Evolutionary conservation across 1,140 invertebrate genomes (phyloP).

Genomic region (Philotrypesis tridentata): DNA sequence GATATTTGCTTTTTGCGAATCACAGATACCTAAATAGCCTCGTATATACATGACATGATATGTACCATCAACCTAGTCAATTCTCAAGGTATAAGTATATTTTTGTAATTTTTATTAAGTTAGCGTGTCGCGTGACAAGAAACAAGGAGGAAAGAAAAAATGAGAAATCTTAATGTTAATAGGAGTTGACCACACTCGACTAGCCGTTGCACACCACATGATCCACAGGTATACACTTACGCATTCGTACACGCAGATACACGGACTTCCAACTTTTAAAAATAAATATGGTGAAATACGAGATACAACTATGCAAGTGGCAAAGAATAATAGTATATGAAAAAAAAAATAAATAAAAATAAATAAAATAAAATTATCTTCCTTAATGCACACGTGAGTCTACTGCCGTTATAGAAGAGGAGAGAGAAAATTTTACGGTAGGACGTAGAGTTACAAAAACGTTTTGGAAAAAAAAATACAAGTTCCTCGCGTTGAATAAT

Average conservation of each 20-base stretch:
- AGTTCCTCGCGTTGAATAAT: slow-evolving; percentile 31
- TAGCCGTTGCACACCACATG: neutral
- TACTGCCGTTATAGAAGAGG: slow-evolving; percentile 12
- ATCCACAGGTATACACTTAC: too few relatives aligned
- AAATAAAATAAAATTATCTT: slow-evolving; percentile 21
- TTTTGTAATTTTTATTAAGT: neutral
- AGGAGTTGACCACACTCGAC: neutral
- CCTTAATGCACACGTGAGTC: slow-evolving; percentile 21
- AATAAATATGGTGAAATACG: neutral
- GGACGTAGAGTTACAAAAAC: neutral
- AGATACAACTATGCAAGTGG: neutral
- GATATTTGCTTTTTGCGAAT: neutral
- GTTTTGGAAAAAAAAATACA: slow-evolving; percentile 3
- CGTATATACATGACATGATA: too few relatives aligned
- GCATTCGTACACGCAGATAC: too few relatives aligned
- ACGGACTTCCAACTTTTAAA: neutral
- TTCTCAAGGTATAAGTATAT: slow-evolving; percentile 2
- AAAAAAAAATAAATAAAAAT: neutral
- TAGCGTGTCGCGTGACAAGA: neutral
- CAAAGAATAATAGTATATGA: neutral
- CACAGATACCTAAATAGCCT: neutral
- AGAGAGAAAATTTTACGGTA: neutral
- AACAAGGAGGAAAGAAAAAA: too few relatives aligned
- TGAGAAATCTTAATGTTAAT: neutral
- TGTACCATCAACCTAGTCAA: neutral